phyloP scores from a whole-genome alignment of 35 echinoderm and acorn worm genomes.

The Patiria miniata region DNA sequence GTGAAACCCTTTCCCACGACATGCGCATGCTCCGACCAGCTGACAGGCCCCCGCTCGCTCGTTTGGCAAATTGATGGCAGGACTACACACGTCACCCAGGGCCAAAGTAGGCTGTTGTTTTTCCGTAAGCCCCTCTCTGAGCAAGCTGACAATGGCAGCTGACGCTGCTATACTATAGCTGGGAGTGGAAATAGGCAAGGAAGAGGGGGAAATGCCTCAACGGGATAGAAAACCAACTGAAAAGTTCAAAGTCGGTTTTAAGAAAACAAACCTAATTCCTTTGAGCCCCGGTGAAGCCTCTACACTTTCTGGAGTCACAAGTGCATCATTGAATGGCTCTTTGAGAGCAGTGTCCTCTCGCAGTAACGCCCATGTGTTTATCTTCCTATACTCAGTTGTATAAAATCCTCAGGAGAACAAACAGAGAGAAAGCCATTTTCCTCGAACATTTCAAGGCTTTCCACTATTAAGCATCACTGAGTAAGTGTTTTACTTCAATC shows the following conservation, averaged over 20 bases:
- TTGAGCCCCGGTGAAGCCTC: background rate
- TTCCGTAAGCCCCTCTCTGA: background rate
- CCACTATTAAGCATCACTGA: no score
- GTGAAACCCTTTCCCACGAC: background rate
- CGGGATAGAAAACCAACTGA: background rate
- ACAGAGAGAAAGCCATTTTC: background rate
- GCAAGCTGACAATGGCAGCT: background rate
- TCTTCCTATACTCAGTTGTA: background rate
- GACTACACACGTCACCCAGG: background rate
- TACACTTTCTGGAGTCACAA: background rate
- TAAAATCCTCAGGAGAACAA: no score
- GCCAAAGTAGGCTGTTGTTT: slow-evolving; percentile 7
- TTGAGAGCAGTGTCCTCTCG: no score
- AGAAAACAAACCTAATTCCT: slow-evolving; percentile 4
- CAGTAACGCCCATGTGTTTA: background rate
- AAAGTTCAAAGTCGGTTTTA: background rate
- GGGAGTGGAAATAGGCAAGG: background rate
- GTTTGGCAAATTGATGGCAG: slow-evolving; percentile 25
- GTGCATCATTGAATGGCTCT: background rate
- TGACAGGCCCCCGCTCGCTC: background rate
- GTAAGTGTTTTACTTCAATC: no score
- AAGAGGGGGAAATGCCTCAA: background rate
- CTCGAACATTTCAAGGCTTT: background rate
- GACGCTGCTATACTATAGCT: background rate
- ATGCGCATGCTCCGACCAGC: slow-evolving; percentile 13